Evolutionary conservation across 1,140 invertebrate species (phyloP).

Genomic region (Ruditapes philippinarum): DNA sequence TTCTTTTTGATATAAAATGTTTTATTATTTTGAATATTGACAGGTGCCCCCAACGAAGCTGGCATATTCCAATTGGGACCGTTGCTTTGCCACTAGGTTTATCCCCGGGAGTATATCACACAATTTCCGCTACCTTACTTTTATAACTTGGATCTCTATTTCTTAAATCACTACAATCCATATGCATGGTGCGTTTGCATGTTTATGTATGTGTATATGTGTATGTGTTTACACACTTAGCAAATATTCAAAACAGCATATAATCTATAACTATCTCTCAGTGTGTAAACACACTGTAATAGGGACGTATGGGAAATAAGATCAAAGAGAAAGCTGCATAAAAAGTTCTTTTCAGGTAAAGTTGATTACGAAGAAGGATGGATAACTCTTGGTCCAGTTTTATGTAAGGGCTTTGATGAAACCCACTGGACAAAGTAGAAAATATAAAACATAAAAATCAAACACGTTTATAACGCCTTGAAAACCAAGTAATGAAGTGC

Average conservation of each 20-base stretch:
- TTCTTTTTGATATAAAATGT: neutral
- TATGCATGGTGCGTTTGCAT: constrained; percentile 18
- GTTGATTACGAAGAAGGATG: neutral
- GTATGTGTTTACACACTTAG: neutral
- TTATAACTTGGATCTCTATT: neutral
- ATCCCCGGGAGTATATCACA: constrained; percentile 34
- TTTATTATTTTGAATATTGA: constrained; percentile 37
- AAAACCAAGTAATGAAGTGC: no score
- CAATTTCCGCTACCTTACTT: neutral
- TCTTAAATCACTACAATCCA: neutral
- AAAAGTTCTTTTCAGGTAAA: constrained; percentile 19
- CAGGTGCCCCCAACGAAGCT: constrained; percentile 52
- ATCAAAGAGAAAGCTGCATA: neutral
- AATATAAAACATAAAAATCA: no score
- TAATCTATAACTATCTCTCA: constrained; percentile 30
- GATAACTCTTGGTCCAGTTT: constrained; percentile 7
- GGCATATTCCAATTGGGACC: constrained; percentile 45
- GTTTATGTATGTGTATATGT: constrained; percentile 10
- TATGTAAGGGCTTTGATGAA: constrained; percentile 15
- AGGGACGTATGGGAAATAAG: no score
- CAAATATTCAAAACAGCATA: neutral
- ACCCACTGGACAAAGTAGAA: neutral
- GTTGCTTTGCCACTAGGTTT: constrained; percentile 43
- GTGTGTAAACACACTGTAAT: neutral
- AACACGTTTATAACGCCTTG: no score